Conservation (phyloP, 2,888 invertebrate species). For the Drosophila paucipuncta region DNA sequence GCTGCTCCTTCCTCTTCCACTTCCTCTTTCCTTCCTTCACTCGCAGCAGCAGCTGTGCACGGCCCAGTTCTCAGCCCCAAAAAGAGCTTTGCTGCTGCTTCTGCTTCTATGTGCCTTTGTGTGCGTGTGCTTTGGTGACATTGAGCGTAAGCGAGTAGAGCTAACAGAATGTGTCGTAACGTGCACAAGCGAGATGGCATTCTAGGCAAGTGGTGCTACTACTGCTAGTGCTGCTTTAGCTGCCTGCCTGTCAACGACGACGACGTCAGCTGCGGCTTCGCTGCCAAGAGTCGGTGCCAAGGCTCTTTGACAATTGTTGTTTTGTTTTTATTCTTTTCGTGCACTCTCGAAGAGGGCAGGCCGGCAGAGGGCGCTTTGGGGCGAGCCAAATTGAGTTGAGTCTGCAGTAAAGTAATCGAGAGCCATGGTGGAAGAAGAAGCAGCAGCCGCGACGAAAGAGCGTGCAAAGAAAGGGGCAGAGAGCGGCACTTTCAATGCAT, state of each 20-base stretch:
- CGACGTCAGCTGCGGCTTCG: constrained; percentile 49
- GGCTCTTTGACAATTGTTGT: constrained; percentile 77
- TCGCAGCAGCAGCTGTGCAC: constrained; percentile 39
- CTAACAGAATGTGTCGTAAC: constrained; percentile 24
- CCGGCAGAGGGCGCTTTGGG: constrained; percentile 17
- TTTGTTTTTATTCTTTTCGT: constrained; percentile 73
- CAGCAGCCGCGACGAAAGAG: constrained; percentile 3
- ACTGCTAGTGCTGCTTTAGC: constrained; percentile 19
- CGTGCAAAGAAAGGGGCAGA: not conserved
- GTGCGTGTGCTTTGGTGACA: constrained; percentile 41
- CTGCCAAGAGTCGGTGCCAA: constrained; percentile 75
- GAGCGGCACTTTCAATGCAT: not conserved
- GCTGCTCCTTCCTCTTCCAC: constrained; percentile 1
- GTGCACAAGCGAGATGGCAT: constrained; percentile 42
- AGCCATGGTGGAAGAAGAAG: not conserved
- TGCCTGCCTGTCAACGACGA: constrained; percentile 29
- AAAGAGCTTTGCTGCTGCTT: constrained; percentile 35
- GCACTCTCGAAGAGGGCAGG: constrained; percentile 12
- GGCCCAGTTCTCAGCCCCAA: constrained; percentile 69
- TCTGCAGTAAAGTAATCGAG: constrained; percentile 8
- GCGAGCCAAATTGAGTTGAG: constrained; percentile 6
- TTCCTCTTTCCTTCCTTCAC: not conserved
- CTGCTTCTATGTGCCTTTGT: not conserved
- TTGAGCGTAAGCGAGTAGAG: constrained; percentile 51
- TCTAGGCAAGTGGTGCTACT: constrained; percentile 28